These are phyloP conservation scores for Eucera pruinosa DNA, from an alignment of 2,888 invertebrate species.

Conservation along the genomic window DNA sequence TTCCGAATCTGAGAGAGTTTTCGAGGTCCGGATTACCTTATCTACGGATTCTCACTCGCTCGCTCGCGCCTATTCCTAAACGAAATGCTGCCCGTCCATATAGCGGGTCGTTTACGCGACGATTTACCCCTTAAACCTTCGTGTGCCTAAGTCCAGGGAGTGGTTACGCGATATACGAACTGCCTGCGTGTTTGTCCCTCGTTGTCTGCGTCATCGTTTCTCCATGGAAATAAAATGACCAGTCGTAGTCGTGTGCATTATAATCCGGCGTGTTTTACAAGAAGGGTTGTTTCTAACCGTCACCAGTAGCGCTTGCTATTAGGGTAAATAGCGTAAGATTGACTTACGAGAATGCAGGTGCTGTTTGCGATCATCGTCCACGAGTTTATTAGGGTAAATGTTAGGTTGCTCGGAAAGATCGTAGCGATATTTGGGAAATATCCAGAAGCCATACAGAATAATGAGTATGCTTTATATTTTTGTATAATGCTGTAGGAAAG, in stretches of 20 bases:
- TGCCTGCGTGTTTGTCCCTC: conserved; percentile 44
- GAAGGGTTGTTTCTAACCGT: conserved; percentile 1
- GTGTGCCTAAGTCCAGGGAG: conserved; percentile 55
- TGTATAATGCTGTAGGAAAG: no score
- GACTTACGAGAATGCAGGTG: not conserved
- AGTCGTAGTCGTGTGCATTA: conserved; percentile 48
- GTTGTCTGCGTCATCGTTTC: conserved; percentile 11
- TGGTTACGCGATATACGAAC: conserved; percentile 65
- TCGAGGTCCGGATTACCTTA: conserved; percentile 82
- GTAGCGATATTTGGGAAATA: no score
- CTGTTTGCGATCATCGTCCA: no score
- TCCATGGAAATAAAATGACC: conserved; percentile 46
- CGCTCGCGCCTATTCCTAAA: conserved; percentile 73
- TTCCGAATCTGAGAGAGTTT: conserved; percentile 73
- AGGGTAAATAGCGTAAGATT: not conserved
- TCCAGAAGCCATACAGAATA: no score
- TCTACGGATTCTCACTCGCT: conserved; percentile 81
- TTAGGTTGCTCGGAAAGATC: no score
- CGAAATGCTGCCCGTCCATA: conserved; percentile 74
- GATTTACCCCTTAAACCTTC: conserved; percentile 69
- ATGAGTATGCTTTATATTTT: no score
- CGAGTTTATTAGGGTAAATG: no score
- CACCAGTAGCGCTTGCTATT: not conserved
- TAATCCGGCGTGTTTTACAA: conserved; percentile 59
- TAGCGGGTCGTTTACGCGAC: conserved; percentile 74